Conservation (phyloP, 1,140 invertebrate genomes). For the Planococcus citri region DNA sequence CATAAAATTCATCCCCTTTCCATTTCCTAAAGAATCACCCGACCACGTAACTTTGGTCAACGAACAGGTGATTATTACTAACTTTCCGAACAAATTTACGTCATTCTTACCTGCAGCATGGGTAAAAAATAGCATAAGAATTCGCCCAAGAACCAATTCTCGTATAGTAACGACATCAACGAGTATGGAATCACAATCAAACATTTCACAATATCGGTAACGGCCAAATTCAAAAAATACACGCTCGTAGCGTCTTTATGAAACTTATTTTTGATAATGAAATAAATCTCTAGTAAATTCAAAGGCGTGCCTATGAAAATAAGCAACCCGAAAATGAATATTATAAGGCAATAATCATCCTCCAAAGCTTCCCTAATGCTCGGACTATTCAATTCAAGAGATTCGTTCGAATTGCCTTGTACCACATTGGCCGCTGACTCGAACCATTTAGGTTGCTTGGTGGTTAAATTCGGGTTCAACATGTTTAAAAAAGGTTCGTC, state of each 20-base stretch:
- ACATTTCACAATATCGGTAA: conserved; percentile 57
- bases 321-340: not conserved
- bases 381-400: not conserved
- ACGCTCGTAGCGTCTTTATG: conserved; percentile 44
- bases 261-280: conserved; percentile 5
- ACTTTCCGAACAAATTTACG: no score
- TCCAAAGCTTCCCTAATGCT: not conserved
- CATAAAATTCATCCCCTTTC: no score
- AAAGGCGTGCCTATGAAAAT: not conserved
- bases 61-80: no score
- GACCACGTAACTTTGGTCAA: no score
- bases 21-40: no score
- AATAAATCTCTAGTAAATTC: not conserved
- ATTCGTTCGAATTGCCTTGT: not conserved
- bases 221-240: conserved; percentile 51
- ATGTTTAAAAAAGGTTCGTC: not conserved
- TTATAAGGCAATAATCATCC: not conserved
- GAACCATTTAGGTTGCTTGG: not conserved
- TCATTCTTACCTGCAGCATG: conserved; percentile 50
- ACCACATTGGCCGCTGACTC: not conserved
- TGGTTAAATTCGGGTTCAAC: not conserved
- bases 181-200: conserved; percentile 51
- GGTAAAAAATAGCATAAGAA: conserved; percentile 59
- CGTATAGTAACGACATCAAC: conserved; percentile 50
- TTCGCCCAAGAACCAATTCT: conserved; percentile 62